A percentile compares a stretch with the other conserved stretches of the same genome.
Evolutionary conservation across 2,888 invertebrate species (phyloP).

Genomic region (Autographa pulchrina): DNA sequence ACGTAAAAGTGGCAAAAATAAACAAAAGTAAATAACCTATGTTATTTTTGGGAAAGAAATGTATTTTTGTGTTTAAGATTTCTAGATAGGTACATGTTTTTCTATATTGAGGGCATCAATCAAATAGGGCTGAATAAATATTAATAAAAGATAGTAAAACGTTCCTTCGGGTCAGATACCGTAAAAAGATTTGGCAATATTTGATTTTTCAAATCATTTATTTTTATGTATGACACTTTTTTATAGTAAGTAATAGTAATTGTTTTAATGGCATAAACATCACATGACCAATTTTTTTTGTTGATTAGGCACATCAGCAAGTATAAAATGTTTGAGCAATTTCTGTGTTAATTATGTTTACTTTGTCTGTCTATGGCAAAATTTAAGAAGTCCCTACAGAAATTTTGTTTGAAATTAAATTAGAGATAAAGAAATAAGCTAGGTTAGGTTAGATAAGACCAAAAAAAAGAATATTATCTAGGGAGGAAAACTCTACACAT

Average conservation of each 20-base stretch:
- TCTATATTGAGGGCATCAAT: neutral
- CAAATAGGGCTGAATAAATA: neutral
- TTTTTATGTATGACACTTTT: slow-evolving; percentile 18
- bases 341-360: too few relatives aligned
- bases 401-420: too few relatives aligned
- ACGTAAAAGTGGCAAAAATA: slow-evolving; percentile 59
- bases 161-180: neutral
- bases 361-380: too few relatives aligned
- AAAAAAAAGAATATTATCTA: too few relatives aligned
- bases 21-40: slow-evolving; percentile 48
- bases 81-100: neutral
- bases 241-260: slow-evolving; percentile 37
- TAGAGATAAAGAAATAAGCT: too few relatives aligned
- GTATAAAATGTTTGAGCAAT: too few relatives aligned
- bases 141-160: neutral
- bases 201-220: slow-evolving; percentile 32
- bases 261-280: slow-evolving; percentile 32
- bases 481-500: too few relatives aligned
- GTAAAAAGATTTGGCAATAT: slow-evolving; percentile 22
- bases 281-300: too few relatives aligned
- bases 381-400: too few relatives aligned
- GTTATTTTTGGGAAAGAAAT: slow-evolving; percentile 28
- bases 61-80: slow-evolving; percentile 37
- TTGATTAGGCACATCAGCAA: neutral
- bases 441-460: too few relatives aligned